Evolutionary conservation across 2,888 invertebrate species (phyloP).

Genomic region (Branchipolynoe longqiensis): DNA sequence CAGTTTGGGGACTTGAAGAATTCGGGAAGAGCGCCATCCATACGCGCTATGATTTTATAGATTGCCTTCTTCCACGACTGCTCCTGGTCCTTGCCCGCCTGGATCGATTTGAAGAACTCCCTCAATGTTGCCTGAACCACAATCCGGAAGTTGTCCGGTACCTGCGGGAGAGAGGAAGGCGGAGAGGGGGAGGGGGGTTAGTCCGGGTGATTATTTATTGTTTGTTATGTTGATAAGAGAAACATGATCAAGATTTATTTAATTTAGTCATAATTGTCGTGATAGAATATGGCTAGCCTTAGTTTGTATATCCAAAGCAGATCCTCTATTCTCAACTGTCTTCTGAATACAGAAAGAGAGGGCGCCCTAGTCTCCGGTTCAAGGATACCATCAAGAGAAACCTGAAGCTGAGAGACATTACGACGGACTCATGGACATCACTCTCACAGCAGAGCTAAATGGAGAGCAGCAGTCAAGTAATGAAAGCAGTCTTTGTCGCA

Average conservation of each 20-base stretch:
- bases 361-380: too few species aligned
- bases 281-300: background rate
- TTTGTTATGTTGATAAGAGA: background rate
- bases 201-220: background rate
- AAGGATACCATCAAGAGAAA: too few species aligned
- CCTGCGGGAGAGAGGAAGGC: constrained; percentile 85
- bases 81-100: constrained; percentile 95
- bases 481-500: too few species aligned
- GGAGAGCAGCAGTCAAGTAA: too few species aligned
- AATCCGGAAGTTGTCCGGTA: constrained; percentile 97
- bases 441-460: too few species aligned
- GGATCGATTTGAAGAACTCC: constrained; percentile 99
- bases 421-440: too few species aligned
- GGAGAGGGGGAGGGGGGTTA: too few species aligned
- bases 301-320: too few species aligned
- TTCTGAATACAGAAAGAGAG: too few species aligned
- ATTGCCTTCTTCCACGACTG: constrained; percentile 99
- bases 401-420: too few species aligned
- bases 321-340: too few species aligned
- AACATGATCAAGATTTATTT: background rate
- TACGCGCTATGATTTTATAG: constrained; percentile 99
- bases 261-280: background rate
- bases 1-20: constrained; percentile 99
- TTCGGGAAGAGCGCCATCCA: constrained; percentile 99
- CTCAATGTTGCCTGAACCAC: constrained; percentile 98